A percentile compares a stretch with the other conserved stretches of the same genome.
Conservation (phyloP, 2,888 invertebrate genomes). For the Gonocerus acuteangulatus region DNA sequence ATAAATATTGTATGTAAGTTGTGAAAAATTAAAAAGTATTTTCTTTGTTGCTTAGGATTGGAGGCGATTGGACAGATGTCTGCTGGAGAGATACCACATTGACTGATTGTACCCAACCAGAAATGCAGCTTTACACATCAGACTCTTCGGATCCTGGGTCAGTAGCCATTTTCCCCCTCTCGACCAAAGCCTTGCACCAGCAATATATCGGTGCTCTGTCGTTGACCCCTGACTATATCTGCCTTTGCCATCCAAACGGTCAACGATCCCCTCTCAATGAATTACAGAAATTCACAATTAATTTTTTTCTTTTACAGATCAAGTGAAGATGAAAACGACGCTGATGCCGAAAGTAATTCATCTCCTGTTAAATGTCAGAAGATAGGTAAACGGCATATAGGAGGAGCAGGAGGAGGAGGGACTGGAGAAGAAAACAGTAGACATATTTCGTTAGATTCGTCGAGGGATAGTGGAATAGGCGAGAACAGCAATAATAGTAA, state of each 20-base stretch:
- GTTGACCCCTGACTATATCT: no score
- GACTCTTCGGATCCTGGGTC: constrained; percentile 16
- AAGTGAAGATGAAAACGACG: constrained; percentile 30
- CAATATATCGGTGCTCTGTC: no score
- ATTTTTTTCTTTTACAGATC: constrained; percentile 19
- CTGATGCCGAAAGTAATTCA: constrained; percentile 10
- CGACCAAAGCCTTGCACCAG: no score
- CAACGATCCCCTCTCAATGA: no score
- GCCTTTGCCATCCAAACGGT: no score
- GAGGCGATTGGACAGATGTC: constrained; percentile 49
- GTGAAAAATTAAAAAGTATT: no score
- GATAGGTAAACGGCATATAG: constrained; percentile 32
- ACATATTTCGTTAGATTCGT: constrained; percentile 57
- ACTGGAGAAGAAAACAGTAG: constrained; percentile 41
- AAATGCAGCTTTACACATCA: background rate
- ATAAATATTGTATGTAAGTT: no score
- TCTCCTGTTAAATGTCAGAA: constrained; percentile 34
- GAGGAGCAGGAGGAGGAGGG: no score
- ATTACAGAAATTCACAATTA: no score
- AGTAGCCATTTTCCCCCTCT: background rate
- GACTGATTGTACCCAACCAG: constrained; percentile 41
- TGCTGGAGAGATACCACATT: constrained; percentile 47
- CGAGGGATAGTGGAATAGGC: constrained; percentile 57
- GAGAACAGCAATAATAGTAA: constrained; percentile 44
- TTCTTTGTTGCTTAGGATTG: constrained; percentile 46